Conservation (phyloP, 1,140 invertebrate species). For the Drosophila sturtevanti region DNA sequence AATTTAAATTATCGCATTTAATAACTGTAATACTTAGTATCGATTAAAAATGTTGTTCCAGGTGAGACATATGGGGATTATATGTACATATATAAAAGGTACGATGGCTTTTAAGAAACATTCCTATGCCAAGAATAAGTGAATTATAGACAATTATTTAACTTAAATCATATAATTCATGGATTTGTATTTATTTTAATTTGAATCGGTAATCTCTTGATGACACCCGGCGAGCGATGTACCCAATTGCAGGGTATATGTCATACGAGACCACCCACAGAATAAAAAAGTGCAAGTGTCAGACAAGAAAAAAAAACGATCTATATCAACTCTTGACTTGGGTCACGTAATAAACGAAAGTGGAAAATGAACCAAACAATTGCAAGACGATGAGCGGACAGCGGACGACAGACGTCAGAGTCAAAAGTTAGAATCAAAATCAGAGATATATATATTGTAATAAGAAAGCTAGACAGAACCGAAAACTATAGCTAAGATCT, state of each 20-base stretch:
- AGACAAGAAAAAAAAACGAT: constrained; percentile 28
- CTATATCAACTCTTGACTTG: constrained; percentile 31
- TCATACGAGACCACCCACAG: not conserved
- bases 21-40: not conserved
- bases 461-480: constrained; percentile 62
- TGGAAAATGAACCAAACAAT: constrained; percentile 39
- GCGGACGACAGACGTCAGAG: not conserved
- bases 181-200: no score
- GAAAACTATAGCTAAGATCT: constrained; percentile 45
- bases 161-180: no score
- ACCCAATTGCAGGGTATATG: constrained; percentile 10
- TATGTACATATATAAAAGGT: no score
- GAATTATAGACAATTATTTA: no score
- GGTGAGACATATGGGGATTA: not conserved
- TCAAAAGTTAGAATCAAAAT: constrained; percentile 25
- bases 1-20: not conserved
- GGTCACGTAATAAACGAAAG: constrained; percentile 63
- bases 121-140: not conserved
- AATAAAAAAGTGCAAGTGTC: constrained; percentile 13
- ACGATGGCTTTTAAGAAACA: not conserved
- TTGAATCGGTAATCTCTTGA: not conserved
- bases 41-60: not conserved
- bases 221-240: not conserved
- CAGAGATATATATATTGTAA: constrained; percentile 47
- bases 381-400: not conserved